Base-by-base conservation (phyloP, 2,113 vertebrate species). In the Limanda limanda region DNA sequence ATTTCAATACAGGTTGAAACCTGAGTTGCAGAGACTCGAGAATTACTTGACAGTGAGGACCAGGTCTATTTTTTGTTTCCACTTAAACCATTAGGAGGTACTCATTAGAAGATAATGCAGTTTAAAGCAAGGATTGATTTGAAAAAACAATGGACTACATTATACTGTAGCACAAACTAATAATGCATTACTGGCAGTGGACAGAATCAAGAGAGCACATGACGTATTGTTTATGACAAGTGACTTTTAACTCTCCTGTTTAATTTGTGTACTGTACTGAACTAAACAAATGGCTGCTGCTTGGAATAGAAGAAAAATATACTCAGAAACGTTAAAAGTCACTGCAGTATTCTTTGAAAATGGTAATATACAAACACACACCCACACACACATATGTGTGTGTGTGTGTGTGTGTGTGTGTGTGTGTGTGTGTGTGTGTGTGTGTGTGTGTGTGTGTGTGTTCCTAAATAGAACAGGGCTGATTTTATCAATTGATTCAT, bases 101-200 rank as follows among this genome's bases (percentile, higher is more conserved):
- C 76, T 85, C 79, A 78, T 82, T 76, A 73, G n/a, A 55, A 86
- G 82, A 78, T 79, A 85, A 88, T 83, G 79, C 74, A 72, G 72
- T 67, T 69, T 78, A 68, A 68, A 70, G 70, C 4, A 9, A 15
- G 12, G 64, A 81, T 81, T 80, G 86, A 90, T 86, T 74, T 76
- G 1, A 31, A 52, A 70, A n/a, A 54, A 54, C 74, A 58, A 67
- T 42, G 69, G 59, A 56, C 60, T 45, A 37, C 82, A 76, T 86
- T 76, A 82, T 61, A 73, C 70, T 25, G n/a, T 61, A 73, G 76
- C 35, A 23, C 45, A 27, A 62, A 24, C 13, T 68, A 52, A 57
- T 70, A 60, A 78, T 14, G 79, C 54, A 70, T 86, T 88, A 88
- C 86, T 73, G 86, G 82, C 74, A 86, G 55, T 7, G 45, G 21